These are phyloP conservation scores for Phrynosoma platyrhinos DNA, from an alignment of 2,113 vertebrate genomes.

Conservation along the genomic window DNA sequence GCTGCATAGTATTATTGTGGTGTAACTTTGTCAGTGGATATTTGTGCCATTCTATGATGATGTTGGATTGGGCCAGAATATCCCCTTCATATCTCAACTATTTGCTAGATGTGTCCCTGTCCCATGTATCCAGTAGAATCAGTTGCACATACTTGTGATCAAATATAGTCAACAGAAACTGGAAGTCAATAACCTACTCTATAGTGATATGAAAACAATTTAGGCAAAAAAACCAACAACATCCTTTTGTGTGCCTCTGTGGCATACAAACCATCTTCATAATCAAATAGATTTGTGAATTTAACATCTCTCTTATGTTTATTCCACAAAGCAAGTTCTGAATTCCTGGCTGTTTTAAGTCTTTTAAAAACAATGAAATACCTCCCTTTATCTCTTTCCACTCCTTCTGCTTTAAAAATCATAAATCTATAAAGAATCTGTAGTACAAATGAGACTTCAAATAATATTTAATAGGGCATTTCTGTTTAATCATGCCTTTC, in stretches of 20 bases:
- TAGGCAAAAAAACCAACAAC: background rate
- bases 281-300: background rate
- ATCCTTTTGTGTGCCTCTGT: background rate
- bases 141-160: background rate
- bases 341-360: background rate
- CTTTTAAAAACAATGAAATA: constrained; percentile 9
- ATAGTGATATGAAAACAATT: constrained; percentile 7
- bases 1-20: no score
- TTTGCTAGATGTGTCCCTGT: background rate
- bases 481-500: constrained; percentile 5
- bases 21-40: no score
- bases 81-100: background rate
- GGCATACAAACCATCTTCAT: background rate
- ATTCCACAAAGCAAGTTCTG: background rate
- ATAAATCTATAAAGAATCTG: background rate
- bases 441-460: background rate
- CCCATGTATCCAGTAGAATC: background rate
- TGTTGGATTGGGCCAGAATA: background rate
- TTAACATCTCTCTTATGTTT: background rate
- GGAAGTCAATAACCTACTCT: background rate
- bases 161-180: background rate
- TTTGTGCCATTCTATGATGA: no score
- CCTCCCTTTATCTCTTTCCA: background rate
- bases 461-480: background rate
- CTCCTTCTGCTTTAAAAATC: background rate